These are phyloP conservation scores for Lycorma delicatula DNA, from an alignment of 1,140 invertebrate genomes.

Conservation along the genomic window DNA sequence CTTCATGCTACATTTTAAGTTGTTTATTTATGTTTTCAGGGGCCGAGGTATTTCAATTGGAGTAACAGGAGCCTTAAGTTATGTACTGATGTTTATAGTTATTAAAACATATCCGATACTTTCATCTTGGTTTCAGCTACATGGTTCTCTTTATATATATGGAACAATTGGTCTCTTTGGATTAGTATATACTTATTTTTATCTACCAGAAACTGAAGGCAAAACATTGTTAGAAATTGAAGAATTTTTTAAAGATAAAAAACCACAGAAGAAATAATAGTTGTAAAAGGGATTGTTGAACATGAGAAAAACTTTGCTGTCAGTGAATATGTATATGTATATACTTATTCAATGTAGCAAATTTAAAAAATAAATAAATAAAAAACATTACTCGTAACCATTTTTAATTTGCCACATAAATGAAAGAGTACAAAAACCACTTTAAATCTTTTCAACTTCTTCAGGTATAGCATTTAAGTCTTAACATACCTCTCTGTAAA, in stretches of 20 bases:
- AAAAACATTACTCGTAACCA: too few relatives aligned
- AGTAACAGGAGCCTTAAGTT: constrained; percentile 17
- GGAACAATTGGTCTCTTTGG: constrained; percentile 18
- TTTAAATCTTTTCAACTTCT: too few relatives aligned
- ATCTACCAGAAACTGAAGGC: constrained; percentile 27
- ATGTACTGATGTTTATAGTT: constrained; percentile 21
- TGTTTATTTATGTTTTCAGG: constrained; percentile 15
- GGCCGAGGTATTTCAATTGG: constrained; percentile 24
- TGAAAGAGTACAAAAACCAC: too few relatives aligned
- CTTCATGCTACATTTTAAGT: too few relatives aligned
- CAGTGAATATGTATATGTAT: too few relatives aligned
- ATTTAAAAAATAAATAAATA: too few relatives aligned
- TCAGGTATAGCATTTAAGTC: too few relatives aligned
- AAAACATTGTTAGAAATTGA: constrained; percentile 26
- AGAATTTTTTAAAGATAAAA: constrained; percentile 19
- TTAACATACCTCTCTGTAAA: too few relatives aligned
- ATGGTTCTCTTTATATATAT: constrained; percentile 24
- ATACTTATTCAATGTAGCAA: too few relatives aligned
- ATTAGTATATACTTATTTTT: constrained; percentile 22
- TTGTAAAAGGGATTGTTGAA: too few relatives aligned
- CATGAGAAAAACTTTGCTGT: too few relatives aligned
- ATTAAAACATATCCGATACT: constrained; percentile 26
- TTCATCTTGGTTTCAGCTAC: constrained; percentile 11
- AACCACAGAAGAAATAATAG: neutral
- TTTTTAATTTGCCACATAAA: too few relatives aligned